A percentile compares a stretch with the other conserved stretches of the same genome.
Evolutionary conservation across 2,797 vertebrate species (phyloP).

Genomic region (Ctenochaetus hawaiiensis): DNA sequence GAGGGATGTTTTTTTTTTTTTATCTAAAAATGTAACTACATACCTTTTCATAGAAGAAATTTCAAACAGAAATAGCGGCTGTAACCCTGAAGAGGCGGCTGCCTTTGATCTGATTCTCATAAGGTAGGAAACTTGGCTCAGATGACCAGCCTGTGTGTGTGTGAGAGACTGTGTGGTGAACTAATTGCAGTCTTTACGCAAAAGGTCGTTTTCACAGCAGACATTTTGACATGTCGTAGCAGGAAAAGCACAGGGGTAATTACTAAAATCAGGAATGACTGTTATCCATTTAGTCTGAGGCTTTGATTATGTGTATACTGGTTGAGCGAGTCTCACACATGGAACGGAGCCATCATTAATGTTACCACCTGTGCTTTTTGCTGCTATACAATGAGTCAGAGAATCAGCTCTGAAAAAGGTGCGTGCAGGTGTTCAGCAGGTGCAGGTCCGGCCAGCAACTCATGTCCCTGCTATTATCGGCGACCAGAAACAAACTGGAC

Average conservation of each 20-base stretch:
- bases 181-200: constrained; percentile 17
- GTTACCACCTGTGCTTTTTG: constrained; percentile 30
- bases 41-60: neutral
- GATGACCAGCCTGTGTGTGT: neutral
- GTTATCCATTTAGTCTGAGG: constrained; percentile 11
- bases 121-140: neutral
- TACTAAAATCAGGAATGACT: constrained; percentile 11
- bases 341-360: constrained; percentile 36
- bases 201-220: constrained; percentile 21
- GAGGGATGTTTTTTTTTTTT: constrained; percentile 11
- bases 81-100: neutral
- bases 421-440: constrained; percentile 9
- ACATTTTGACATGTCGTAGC: constrained; percentile 10
- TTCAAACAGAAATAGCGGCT: neutral
- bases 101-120: neutral
- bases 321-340: constrained; percentile 33
- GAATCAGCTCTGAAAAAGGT: neutral
- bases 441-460: constrained; percentile 2
- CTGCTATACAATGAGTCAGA: constrained; percentile 21
- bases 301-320: constrained; percentile 13
- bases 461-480: neutral
- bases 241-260: constrained; percentile 20
- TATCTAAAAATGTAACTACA: neutral
- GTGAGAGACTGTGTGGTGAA: neutral
- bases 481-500: neutral